Evolutionary conservation across 2,113 vertebrate species (phyloP), one percentile per base, ranked within the genome.

Genomic region (Hyla sarda): DNA sequence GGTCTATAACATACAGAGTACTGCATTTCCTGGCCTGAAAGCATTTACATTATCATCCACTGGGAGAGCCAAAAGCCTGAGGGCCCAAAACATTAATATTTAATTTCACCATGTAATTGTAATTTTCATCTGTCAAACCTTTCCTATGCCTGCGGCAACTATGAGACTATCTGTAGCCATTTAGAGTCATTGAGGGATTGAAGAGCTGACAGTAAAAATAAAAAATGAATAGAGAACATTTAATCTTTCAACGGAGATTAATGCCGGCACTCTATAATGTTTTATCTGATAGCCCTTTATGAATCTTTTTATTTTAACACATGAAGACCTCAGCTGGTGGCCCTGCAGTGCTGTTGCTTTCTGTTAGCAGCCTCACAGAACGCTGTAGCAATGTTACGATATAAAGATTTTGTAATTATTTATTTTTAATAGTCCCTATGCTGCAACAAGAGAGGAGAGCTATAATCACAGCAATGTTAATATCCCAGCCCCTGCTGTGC

Each of bases 171-270:
- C 76, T 81, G 32, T 81, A 80, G 84, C 84, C 84, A 86, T 86
- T 81, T 81, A 81, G 76, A 58, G 76, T 73, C 84, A 60, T 47
- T 72, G 77, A 81, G 65, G 65, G 16, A 60, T 71, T 47, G 76
- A 50, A 81, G 48, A 60, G 21, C 50, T 86, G 84, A 81, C 84
- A 86, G 76, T 81, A 67, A 86, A 72, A 80, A 80, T 78, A 65
- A 81, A 72, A 86, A 86, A 80, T 72, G 76, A 86, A 80, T 73
- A 48, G 65, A 60, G 65, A 86, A 86, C 84, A 86, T 86, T 86
- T 86, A 80, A 81, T 86, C 74, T 79, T 86, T 73, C 48, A 81
- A 48, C 48, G 34, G 50, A 81, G 84, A 81, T 80, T 72, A 81
- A 80, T 86, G 84, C 30, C 37, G 45, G 58, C 65, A 60, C 65